A percentile compares a stretch with the other conserved stretches of the same genome.
phyloP scores from a whole-genome alignment of 2,113 vertebrate species.

The Crotalus viridis region DNA sequence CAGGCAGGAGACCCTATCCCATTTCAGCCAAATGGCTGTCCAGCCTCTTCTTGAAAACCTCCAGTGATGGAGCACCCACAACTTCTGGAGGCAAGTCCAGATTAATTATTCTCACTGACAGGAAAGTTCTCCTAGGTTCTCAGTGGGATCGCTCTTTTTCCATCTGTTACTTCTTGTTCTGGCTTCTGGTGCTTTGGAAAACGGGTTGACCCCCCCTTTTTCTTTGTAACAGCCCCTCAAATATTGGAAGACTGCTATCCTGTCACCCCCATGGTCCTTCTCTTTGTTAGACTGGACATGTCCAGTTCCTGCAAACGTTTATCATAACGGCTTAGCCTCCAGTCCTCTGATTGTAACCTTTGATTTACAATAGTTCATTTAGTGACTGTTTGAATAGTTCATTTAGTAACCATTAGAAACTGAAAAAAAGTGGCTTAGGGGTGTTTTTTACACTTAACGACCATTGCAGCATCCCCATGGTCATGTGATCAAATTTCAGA shows the following conservation, averaged over 20 bases:
- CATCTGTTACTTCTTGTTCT: background rate
- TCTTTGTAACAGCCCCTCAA: background rate
- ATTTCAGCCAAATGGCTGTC: background rate
- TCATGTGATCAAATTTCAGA: background rate
- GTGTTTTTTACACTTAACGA: background rate
- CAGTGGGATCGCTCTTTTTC: background rate
- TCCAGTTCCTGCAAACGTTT: background rate
- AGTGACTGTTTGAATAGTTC: background rate
- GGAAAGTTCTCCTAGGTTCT: background rate
- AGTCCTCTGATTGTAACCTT: background rate
- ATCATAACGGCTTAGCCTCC: background rate
- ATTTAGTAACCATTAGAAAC: background rate
- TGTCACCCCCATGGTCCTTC: background rate
- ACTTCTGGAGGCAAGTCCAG: background rate
- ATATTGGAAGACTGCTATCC: background rate
- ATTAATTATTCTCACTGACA: background rate
- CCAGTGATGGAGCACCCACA: background rate
- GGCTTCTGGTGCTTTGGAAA: background rate
- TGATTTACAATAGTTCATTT: background rate
- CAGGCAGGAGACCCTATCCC: background rate
- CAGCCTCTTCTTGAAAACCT: background rate
- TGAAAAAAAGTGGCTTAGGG: background rate
- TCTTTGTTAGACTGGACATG: background rate
- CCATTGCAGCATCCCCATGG: background rate
- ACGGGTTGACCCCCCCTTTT: background rate